Percentiles rank a stretch among this genome's conserved stretches.
phyloP scores from a whole-genome alignment of 2,113 vertebrate genomes.

The Mastomys natalensis region DNA sequence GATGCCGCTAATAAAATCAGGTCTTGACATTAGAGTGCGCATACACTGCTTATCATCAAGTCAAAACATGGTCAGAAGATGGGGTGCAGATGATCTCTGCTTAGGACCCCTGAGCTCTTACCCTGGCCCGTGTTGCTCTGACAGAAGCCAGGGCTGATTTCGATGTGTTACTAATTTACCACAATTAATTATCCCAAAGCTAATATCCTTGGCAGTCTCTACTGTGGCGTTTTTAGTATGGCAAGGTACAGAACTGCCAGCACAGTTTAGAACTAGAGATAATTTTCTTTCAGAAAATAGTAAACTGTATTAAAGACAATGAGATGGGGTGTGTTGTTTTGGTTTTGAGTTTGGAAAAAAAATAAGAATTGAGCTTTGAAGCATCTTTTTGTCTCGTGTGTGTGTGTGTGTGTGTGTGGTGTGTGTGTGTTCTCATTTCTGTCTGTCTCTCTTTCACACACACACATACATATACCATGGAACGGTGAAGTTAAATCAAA shows the following conservation, averaged over 20 bases:
- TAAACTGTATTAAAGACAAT: neutral
- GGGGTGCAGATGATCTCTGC: neutral
- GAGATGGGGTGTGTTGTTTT: neutral
- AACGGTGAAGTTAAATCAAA: neutral
- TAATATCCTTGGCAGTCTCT: slow-evolving; percentile 1
- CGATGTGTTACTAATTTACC: neutral
- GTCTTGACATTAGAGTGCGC: neutral
- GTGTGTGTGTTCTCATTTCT: neutral
- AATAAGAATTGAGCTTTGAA: slow-evolving; percentile 15
- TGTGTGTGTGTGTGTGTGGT: neutral
- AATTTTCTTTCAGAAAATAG: neutral
- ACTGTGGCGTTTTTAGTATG: neutral
- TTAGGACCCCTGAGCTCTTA: neutral
- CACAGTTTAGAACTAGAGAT: neutral
- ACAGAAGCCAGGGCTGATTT: neutral
- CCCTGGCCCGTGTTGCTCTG: neutral
- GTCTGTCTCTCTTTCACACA: neutral
- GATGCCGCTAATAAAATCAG: neutral
- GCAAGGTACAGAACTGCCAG: neutral
- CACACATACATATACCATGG: neutral
- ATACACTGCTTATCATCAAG: neutral
- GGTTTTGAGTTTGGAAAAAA: neutral
- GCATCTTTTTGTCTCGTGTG: neutral
- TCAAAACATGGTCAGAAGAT: neutral
- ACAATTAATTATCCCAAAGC: neutral